These are phyloP conservation scores for Bos javanicus DNA, from an alignment of 2,113 vertebrate species.

Conservation along the genomic window DNA sequence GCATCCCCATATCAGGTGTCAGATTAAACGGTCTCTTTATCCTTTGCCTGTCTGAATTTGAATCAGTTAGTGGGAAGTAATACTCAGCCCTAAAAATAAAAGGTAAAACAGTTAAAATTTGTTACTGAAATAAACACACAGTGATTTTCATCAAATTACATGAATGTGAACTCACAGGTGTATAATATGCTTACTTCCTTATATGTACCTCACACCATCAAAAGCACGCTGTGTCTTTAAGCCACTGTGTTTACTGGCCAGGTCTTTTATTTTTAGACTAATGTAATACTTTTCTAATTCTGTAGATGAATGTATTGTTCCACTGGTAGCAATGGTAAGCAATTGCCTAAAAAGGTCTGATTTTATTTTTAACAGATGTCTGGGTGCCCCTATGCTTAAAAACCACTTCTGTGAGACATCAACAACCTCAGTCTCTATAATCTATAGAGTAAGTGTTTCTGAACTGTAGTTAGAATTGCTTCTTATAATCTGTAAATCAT, in stretches of 20 bases:
- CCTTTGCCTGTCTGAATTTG: background rate
- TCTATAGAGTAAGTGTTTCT: background rate
- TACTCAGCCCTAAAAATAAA: background rate
- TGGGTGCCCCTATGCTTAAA: background rate
- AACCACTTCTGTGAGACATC: background rate
- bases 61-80: background rate
- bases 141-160: background rate
- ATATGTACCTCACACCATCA: background rate
- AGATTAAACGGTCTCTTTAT: background rate
- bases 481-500: background rate
- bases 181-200: background rate
- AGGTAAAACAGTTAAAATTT: background rate
- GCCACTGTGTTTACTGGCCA: background rate
- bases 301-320: background rate
- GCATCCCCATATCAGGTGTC: background rate
- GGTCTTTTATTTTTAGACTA: background rate
- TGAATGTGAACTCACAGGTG: background rate
- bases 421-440: background rate
- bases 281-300: background rate
- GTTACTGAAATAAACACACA: background rate
- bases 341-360: background rate
- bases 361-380: background rate
- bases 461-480: background rate
- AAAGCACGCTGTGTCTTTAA: background rate
- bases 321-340: background rate